Conservation (phyloP, 2,888 invertebrate species). For the Tholera decimalis region DNA sequence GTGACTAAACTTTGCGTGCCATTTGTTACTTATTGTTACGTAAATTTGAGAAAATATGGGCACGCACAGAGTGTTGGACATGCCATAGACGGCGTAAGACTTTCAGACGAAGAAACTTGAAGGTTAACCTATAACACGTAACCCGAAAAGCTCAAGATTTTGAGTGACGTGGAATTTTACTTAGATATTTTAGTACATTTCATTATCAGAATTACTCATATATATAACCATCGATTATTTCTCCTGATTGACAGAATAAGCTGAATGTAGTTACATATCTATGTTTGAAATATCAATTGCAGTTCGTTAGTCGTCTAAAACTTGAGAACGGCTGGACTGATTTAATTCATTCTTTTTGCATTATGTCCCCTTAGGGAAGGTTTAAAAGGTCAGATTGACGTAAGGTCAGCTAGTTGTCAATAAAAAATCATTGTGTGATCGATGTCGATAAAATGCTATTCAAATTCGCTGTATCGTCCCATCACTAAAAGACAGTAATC, state of each 20-base stretch:
- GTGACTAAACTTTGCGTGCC: slow-evolving; percentile 61
- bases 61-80: slow-evolving; percentile 45
- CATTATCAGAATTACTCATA: neutral
- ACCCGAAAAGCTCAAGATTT: slow-evolving; percentile 20
- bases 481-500: slow-evolving; percentile 17
- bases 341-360: no score
- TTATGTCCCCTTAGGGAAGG: no score
- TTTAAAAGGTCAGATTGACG: no score
- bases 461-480: neutral
- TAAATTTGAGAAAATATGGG: slow-evolving; percentile 54
- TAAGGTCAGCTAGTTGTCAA: no score
- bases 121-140: slow-evolving; percentile 21
- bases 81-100: neutral
- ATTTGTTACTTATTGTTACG: slow-evolving; percentile 54
- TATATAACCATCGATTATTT: neutral
- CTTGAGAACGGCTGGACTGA: no score
- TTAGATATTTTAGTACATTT: slow-evolving; percentile 1
- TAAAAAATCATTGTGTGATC: neutral
- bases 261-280: no score
- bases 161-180: slow-evolving; percentile 6
- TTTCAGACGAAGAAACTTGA: slow-evolving; percentile 29
- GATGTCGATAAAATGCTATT: neutral
- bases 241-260: neutral
- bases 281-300: no score
- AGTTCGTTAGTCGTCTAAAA: no score